Evolutionary conservation across 2,888 invertebrate genomes (phyloP).

Genomic region (Torymus texanus): DNA sequence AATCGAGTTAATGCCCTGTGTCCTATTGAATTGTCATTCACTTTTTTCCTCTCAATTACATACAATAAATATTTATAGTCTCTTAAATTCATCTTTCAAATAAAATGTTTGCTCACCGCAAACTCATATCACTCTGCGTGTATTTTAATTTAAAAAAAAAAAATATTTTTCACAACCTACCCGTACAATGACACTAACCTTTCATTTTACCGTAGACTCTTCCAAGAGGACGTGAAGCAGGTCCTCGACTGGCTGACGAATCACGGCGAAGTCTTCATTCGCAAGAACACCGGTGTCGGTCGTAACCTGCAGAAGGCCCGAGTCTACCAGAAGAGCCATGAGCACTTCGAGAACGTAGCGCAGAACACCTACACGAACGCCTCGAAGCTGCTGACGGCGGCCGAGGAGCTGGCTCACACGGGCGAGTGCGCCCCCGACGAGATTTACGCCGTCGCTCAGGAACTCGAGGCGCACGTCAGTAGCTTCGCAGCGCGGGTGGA

Average conservation of each 20-base stretch:
- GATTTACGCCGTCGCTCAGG: conserved; percentile 94
- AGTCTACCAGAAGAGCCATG: conserved; percentile 98
- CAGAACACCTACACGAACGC: conserved; percentile 99
- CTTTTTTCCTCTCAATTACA: no score
- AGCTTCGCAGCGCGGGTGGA: conserved; percentile 96
- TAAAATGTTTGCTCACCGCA: no score
- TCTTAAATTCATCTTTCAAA: no score
- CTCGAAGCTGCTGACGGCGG: conserved; percentile 95
- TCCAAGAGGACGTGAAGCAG: conserved; percentile 98
- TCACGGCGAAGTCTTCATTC: conserved; percentile 97
- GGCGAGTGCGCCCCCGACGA: conserved; percentile 98
- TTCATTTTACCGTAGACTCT: conserved; percentile 78
- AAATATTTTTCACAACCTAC: background rate
- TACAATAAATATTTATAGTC: no score
- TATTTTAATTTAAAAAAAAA: background rate
- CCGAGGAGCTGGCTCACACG: conserved; percentile 95
- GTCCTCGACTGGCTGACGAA: conserved; percentile 98
- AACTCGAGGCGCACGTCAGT: conserved; percentile 94
- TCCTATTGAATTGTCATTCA: no score
- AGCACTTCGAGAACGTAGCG: conserved; percentile 98
- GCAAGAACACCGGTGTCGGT: conserved; percentile 98
- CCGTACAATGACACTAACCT: no score
- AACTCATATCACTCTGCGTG: no score
- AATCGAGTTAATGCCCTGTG: no score
- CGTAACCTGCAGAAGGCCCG: conserved; percentile 95